Evolutionary conservation across 2,797 vertebrate species (phyloP).

Genomic region (Danio jaintianensis): DNA sequence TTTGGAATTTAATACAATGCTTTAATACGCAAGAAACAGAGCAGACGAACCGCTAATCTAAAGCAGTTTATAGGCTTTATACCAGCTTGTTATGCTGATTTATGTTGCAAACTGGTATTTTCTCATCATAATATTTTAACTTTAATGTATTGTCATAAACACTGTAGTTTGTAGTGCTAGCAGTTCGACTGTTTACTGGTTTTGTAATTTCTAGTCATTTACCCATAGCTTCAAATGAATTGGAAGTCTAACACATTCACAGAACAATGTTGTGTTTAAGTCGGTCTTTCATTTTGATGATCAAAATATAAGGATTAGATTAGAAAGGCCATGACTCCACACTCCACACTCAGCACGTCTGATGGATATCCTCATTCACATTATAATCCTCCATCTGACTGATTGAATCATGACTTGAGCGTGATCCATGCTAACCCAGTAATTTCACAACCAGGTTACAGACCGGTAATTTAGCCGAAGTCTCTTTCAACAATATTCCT

Average conservation of each 20-base stretch:
- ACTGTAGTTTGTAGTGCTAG: no score
- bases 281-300: slow-evolving; percentile 1
- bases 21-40: not conserved
- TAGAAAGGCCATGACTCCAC: slow-evolving; percentile 26
- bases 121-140: no score
- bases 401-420: slow-evolving; percentile 45
- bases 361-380: slow-evolving; percentile 23
- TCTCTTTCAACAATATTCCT: slow-evolving; percentile 14
- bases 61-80: not conserved
- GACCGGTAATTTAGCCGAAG: slow-evolving; percentile 55
- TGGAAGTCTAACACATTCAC: no score
- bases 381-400: slow-evolving; percentile 54
- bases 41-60: not conserved
- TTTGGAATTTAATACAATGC: not conserved
- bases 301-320: slow-evolving; percentile 37
- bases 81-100: no score
- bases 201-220: no score
- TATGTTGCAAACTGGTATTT: no score
- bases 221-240: no score
- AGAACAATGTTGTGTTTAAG: not conserved
- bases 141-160: no score
- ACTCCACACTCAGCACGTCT: slow-evolving; percentile 13
- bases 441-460: slow-evolving; percentile 49
- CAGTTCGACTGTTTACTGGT: no score
- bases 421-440: slow-evolving; percentile 47